Base-by-base conservation (phyloP, 2,113 vertebrate genomes). In the Trogon melanurus region DNA sequence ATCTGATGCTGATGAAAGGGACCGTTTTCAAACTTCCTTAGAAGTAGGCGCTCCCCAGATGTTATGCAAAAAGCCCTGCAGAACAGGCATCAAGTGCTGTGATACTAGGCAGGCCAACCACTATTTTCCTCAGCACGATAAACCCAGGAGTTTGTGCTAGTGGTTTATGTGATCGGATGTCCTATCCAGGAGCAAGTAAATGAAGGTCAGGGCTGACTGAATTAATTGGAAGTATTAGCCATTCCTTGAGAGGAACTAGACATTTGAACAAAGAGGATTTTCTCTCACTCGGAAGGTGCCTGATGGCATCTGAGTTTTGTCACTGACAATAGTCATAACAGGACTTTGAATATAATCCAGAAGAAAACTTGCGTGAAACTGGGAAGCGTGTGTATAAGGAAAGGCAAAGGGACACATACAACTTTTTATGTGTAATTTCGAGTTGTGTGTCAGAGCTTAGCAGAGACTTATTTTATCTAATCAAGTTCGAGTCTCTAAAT, bases 1-100 rank as follows among this genome's bases (percentile, higher is more conserved):
- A 97, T 97, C 87, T 95, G 94, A 95, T 96, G 91, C 94, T 95
- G 96, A 97, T 96, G 95, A 97, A 96, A 97, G 93, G 89, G 93
- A 95, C 96, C 95, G 79, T 96, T 96, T 97, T 96, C 93, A 92
- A 96, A 96, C 94, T 96, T 96, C 81, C 89, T 96, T 93, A 96
- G 95, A 97, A 97, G 95, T 94, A 96, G 94, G 92, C 38, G 74
- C 91, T 96, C 89, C 95, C 95, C 95, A 96, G 96, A 96, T 97
- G 94, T 95, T 96, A 96, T 95, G 95, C 93, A 97, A 96, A 96
- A 95, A 97, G 87, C 93, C 84, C 94, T 83, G 88, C 88, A 94
- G 95, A 96, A 96, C 94, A 96, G 93, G 94, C 91, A 91, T 97
- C 93, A 92, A 96, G 91, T 73, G 74, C 91, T 96, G 85, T 95